These are phyloP conservation scores for Bilobella aurantiaca DNA, from an alignment of 1,140 invertebrate genomes.

Conservation along the genomic window DNA sequence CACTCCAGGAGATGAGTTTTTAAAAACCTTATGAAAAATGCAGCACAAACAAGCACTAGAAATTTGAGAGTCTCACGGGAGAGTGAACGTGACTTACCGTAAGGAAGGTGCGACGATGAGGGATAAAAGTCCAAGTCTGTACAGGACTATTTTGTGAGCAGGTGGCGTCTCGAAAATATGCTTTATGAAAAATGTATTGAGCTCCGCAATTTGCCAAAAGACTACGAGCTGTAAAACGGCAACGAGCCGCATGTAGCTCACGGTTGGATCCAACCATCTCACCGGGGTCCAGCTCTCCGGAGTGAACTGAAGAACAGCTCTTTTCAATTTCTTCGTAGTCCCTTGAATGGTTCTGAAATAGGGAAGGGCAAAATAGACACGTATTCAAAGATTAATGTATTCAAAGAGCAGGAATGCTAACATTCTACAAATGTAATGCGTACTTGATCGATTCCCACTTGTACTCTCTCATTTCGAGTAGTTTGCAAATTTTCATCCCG, in stretches of 20 bases:
- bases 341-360: slow-evolving; percentile 76
- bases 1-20: no score
- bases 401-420: no score
- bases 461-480: slow-evolving; percentile 90
- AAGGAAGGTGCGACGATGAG: slow-evolving; percentile 94
- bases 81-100: no score
- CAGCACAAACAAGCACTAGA: no score
- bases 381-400: no score
- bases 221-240: slow-evolving; percentile 88
- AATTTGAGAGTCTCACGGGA: no score
- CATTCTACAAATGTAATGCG: slow-evolving; percentile 35
- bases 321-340: slow-evolving; percentile 88
- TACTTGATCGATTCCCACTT: slow-evolving; percentile 97
- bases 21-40: no score
- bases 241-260: slow-evolving; percentile 86
- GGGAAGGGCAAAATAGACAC: slow-evolving; percentile 14
- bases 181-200: slow-evolving; percentile 99
- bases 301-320: slow-evolving; percentile 94
- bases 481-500: slow-evolving; percentile 78
- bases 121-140: slow-evolving; percentile 75
- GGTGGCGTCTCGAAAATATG: slow-evolving; percentile 97
- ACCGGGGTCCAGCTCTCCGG: slow-evolving; percentile 92
- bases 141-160: slow-evolving; percentile 81
- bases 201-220: slow-evolving; percentile 92
- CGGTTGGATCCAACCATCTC: slow-evolving; percentile 90